Conservation (phyloP, 2,113 vertebrate species). For the Azemiops feae region DNA sequence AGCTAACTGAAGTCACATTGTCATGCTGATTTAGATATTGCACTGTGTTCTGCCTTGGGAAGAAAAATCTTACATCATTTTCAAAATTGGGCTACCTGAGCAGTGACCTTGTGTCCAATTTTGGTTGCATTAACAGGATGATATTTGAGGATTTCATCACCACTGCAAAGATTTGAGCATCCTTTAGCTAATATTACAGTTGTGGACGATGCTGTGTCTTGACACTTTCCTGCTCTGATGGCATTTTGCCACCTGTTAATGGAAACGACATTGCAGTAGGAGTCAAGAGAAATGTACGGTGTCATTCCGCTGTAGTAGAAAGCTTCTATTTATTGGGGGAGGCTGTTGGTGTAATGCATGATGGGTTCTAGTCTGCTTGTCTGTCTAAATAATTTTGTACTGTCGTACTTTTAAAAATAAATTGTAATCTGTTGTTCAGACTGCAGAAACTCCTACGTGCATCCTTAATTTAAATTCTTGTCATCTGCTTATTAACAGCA, state of each 20-base stretch:
- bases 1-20: accelerated
- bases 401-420: slow-evolving; percentile 26
- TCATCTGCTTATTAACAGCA: slow-evolving; percentile 48
- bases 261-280: slow-evolving; percentile 52
- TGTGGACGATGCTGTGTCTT: slow-evolving; percentile 53
- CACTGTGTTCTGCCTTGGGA: neutral
- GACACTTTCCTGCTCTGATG: slow-evolving; percentile 48
- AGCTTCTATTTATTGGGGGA: slow-evolving; percentile 23
- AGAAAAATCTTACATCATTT: neutral
- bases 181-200: slow-evolving; percentile 53
- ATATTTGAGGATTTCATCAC: slow-evolving; percentile 47
- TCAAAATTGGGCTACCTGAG: neutral
- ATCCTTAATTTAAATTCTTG: slow-evolving; percentile 51
- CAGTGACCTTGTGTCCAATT: slow-evolving; percentile 6
- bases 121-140: slow-evolving; percentile 32
- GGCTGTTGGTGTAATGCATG: slow-evolving; percentile 23
- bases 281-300: slow-evolving; percentile 52
- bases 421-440: slow-evolving; percentile 29
- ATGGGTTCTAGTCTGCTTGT: slow-evolving; percentile 30
- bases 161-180: slow-evolving; percentile 50
- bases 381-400: slow-evolving; percentile 39
- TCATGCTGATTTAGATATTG: neutral
- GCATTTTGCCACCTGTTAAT: slow-evolving; percentile 61
- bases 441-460: slow-evolving; percentile 12
- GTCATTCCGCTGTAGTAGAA: slow-evolving; percentile 35